phyloP scores from a whole-genome alignment of 2,888 invertebrate species.

The Perizoma affinitatum region DNA sequence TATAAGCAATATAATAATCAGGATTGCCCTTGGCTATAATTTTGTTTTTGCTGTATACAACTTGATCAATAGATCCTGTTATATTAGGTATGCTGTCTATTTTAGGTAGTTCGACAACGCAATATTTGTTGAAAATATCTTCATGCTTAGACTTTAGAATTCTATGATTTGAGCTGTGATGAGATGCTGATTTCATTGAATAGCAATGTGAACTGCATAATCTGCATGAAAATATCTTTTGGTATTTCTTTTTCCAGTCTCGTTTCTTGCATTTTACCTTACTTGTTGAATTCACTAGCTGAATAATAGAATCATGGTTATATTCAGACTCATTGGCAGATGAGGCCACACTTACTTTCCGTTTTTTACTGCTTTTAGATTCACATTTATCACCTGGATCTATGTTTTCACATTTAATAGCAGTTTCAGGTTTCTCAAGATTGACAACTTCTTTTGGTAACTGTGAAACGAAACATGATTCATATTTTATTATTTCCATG shows the following conservation, averaged over 20 bases:
- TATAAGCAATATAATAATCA: constrained; percentile 55
- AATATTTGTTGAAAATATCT: constrained; percentile 48
- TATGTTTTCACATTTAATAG: constrained; percentile 8
- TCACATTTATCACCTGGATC: neutral
- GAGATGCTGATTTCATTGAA: constrained; percentile 15
- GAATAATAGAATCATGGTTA: constrained; percentile 3
- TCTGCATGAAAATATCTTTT: constrained; percentile 49
- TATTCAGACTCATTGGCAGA: constrained; percentile 18
- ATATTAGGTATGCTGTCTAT: constrained; percentile 58
- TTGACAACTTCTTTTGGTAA: neutral
- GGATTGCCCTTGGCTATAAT: constrained; percentile 49
- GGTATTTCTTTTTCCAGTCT: constrained; percentile 47
- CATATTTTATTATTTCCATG: too few species aligned
- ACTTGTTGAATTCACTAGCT: neutral
- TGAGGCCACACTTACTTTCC: constrained; percentile 11
- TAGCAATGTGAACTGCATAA: constrained; percentile 46
- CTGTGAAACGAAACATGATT: constrained; percentile 5
- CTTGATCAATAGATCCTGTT: constrained; percentile 51
- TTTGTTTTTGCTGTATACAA: constrained; percentile 53
- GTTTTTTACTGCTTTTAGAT: constrained; percentile 8
- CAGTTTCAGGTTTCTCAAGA: neutral
- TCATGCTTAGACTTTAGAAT: constrained; percentile 43
- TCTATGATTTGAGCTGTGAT: constrained; percentile 32
- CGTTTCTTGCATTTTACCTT: constrained; percentile 3
- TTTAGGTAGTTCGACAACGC: constrained; percentile 56